phyloP scores from a whole-genome alignment of 2,888 invertebrate genomes.

The Sarcophaga variegata region DNA sequence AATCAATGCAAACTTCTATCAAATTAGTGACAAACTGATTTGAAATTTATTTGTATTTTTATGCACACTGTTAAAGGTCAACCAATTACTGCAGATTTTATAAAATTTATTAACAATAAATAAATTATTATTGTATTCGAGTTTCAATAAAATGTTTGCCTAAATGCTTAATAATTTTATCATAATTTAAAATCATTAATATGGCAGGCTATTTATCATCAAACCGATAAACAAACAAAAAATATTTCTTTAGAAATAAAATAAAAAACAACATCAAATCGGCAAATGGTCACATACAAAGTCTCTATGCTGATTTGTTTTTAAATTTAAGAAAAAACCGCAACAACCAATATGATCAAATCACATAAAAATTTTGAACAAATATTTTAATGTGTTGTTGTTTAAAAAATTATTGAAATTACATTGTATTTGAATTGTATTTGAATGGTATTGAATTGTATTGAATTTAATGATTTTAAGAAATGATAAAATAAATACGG shows the following conservation, averaged over 20 bases:
- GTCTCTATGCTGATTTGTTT: no score
- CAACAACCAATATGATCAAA: neutral
- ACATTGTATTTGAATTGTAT: neutral
- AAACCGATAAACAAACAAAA: neutral
- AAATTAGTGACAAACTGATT: neutral
- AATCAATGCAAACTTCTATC: neutral
- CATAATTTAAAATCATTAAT: conserved; percentile 57
- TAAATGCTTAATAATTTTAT: conserved; percentile 3
- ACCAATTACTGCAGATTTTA: neutral
- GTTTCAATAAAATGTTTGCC: conserved; percentile 11
- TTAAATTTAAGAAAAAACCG: no score
- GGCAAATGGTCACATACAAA: neutral
- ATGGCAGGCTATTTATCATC: conserved; percentile 59
- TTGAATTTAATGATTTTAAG: no score
- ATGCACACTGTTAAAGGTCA: neutral
- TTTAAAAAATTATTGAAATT: conserved; percentile 45
- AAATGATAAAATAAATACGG: neutral
- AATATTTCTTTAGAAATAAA: conserved; percentile 17
- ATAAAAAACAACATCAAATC: neutral
- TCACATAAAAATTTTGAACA: conserved; percentile 6
- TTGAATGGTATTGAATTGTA: no score
- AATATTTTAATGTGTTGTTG: conserved; percentile 56
- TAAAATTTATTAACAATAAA: neutral
- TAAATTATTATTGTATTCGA: neutral
- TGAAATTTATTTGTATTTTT: no score